Conservation (phyloP, 2,113 vertebrate species). For the Melospiza georgiana region DNA sequence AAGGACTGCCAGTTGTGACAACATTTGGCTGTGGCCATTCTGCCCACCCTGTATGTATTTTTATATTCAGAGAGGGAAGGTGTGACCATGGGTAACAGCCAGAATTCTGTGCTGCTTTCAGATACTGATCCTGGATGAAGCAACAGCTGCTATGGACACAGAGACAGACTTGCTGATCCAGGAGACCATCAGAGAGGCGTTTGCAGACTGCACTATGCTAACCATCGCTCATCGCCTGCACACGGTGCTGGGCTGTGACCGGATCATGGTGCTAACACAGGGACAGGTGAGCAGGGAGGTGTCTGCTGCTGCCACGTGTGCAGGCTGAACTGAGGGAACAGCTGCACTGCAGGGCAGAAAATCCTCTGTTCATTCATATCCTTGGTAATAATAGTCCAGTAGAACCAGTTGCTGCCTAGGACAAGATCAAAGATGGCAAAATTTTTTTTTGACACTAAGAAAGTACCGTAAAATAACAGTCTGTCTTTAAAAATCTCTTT, state of each 20-base stretch:
- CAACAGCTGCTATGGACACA: constrained; percentile 93
- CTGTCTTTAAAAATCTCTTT: not conserved
- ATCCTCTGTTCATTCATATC: not conserved
- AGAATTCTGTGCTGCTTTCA: constrained; percentile 56
- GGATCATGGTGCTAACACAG: constrained; percentile 94
- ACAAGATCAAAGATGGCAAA: not conserved
- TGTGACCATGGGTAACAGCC: not conserved
- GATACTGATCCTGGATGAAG: constrained; percentile 94
- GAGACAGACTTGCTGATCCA: constrained; percentile 93
- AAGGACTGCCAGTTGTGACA: not conserved
- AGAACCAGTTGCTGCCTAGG: not conserved
- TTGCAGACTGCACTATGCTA: constrained; percentile 91
- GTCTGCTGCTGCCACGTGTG: not conserved
- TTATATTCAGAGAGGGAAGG: not conserved
- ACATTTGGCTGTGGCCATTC: not conserved
- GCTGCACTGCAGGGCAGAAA: not conserved
- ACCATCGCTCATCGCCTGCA: constrained; percentile 96
- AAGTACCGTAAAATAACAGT: not conserved
- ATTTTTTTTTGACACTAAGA: not conserved
- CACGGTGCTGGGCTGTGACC: constrained; percentile 90
- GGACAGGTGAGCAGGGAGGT: constrained; percentile 84
- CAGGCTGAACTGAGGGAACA: not conserved
- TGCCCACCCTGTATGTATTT: not conserved
- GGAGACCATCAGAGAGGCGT: constrained; percentile 89
- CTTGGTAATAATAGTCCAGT: not conserved